Evolutionary conservation across 1,140 invertebrate genomes (phyloP), one percentile per base, ranked within the genome.

Genomic region (Globodera ellingtonae): DNA sequence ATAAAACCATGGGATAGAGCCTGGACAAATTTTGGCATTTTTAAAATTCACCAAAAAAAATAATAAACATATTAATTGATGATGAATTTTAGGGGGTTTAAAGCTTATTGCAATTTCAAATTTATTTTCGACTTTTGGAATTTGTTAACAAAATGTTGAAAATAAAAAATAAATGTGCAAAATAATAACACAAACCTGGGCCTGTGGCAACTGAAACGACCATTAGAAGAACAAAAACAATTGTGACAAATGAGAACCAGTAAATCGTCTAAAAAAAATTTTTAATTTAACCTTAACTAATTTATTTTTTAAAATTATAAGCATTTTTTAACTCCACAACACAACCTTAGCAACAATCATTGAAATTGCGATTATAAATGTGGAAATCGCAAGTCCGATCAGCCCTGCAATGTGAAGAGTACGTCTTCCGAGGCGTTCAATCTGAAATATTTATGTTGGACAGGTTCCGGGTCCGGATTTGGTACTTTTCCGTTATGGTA

Each of bases 1-100:
- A 73, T 96, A 92, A 91, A 98, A 95, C 95, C 95, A 97, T 4
- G 95, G 95, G 82, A 97, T 97, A 4, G 95, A 95, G 76, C 95
- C 94, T 24, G 72, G 70, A 82, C 35, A 67, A 15, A 85, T 48
- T 66, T 50, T 21, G 18, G 5, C 4, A 50, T 74, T n/a, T 18
- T 52, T 44, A 52, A 74, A 52, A 74, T 59, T 52, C 13, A 52
- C 50, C 50, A 52, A n/a, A n/a, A n/a, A 52, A 52, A 52, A 9
- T 1, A 52, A 52, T 10, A 52, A 52, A 52, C 3, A 0, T 2
- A 52, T 35, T 52, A 6, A 52, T 52, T 52, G 8, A 10, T 52
- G 0, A 8, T 6, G 15, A 52, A 52, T 10, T 52, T 52, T 52
- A 9, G 52, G 9, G 6, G 3, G 9, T 52, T 52, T 52, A 2